These are phyloP conservation scores for Aegotheles bennettii DNA, from an alignment of 2,113 vertebrate species.

Conservation along the genomic window DNA sequence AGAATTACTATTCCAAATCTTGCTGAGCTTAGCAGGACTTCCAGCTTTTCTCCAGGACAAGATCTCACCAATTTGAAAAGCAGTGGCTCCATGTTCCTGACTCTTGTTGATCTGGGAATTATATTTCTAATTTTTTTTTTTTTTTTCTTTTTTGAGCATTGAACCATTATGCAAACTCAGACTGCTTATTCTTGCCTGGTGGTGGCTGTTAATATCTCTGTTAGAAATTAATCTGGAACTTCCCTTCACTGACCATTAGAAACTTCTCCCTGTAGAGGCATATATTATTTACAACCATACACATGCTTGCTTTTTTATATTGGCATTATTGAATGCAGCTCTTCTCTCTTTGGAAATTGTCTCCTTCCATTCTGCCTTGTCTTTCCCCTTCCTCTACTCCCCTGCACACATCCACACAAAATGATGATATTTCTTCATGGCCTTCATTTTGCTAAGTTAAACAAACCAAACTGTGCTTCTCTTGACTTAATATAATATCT, in stretches of 20 bases:
- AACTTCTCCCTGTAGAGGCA: background rate
- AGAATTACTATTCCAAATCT: background rate
- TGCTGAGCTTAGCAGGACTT: background rate
- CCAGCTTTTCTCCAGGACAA: background rate
- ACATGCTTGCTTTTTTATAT: background rate
- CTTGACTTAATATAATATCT: too few species aligned
- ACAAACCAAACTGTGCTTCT: background rate
- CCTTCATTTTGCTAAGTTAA: background rate
- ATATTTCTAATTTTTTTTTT: background rate
- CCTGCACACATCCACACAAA: background rate
- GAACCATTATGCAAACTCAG: background rate
- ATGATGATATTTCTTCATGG: background rate
- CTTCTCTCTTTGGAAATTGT: background rate
- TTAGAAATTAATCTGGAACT: background rate
- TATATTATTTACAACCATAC: background rate
- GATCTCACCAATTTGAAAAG: background rate
- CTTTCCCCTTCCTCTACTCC: background rate
- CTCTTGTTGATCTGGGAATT: background rate
- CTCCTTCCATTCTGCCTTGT: background rate
- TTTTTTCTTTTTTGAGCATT: background rate
- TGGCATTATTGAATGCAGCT: background rate
- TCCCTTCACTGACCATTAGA: background rate
- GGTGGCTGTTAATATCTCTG: background rate
- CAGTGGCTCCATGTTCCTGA: background rate
- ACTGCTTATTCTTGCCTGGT: background rate